These are phyloP conservation scores for Alectura lathami DNA, from an alignment of 2,113 vertebrate genomes.

Conservation along the genomic window DNA sequence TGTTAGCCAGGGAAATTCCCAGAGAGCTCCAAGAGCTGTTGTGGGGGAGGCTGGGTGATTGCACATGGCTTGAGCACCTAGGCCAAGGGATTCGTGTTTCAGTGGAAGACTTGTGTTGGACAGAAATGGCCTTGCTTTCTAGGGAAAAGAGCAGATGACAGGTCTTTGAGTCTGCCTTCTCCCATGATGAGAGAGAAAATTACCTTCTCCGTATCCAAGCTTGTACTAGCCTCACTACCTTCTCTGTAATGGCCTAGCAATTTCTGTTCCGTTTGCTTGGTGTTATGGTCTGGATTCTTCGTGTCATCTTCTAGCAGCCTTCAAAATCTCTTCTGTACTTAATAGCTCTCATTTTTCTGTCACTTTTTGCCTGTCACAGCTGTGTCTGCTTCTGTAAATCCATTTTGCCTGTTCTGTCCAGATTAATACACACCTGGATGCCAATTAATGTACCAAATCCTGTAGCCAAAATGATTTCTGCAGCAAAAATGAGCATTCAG, in stretches of 20 bases:
- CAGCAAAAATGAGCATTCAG: not conserved
- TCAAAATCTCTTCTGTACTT: not conserved
- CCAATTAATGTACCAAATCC: not conserved
- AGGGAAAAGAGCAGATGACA: not conserved
- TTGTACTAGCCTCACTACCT: not conserved
- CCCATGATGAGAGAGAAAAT: fast-evolving
- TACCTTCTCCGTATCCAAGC: not conserved
- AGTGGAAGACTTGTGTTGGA: not conserved
- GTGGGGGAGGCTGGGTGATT: not conserved
- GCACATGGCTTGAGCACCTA: not conserved
- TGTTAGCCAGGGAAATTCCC: not conserved
- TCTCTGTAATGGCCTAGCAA: not conserved
- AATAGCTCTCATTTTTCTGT: not conserved
- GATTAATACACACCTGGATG: not conserved
- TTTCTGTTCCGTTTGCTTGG: not conserved
- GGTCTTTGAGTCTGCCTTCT: not conserved
- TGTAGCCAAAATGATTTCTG: not conserved
- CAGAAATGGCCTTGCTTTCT: not conserved
- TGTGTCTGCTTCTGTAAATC: not conserved
- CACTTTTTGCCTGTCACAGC: not conserved
- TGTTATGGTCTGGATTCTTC: not conserved
- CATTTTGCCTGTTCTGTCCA: not conserved
- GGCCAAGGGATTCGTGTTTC: not conserved
- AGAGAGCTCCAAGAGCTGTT: not conserved
- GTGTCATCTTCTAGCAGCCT: not conserved